Evolutionary conservation across 1,140 invertebrate genomes (phyloP), one percentile per base, ranked within the genome.

Genomic region (Drosophila watanabei): DNA sequence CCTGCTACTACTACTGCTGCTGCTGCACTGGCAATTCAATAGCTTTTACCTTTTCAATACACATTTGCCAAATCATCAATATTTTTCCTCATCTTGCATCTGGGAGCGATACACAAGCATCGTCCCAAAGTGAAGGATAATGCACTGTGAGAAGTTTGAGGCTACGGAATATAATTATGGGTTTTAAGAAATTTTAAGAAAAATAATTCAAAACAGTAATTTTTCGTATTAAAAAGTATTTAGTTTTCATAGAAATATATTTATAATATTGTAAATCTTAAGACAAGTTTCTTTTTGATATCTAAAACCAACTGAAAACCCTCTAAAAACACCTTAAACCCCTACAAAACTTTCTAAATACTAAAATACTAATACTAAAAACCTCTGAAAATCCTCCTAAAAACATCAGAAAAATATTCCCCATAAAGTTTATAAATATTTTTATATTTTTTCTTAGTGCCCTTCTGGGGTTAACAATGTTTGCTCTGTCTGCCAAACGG

Each of bases 11-110:
- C 63, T 71, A 64, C 57, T 65, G 61, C 14, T 71, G 61, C 63
- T 71, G 68, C 57, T 71, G 79, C 77, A 80, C 58, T 39, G 70
- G 77, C 78, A 84, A 89, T 77, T 86, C 81, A 90, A 90, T 90
- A 82, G 82, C 79, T 90, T 61, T 69, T 64, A 70, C 71, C 75
- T 82, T 82, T 88, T 86, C 71, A 77, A 80, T 82, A 73, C 75
- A 79, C 82, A 89, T 89, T 89, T 89, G 86, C 68, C 82, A 89
- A 90, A 89, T 89, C 86, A 89, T 89, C 86, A 90, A 90, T 82
- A 89, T 90, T 71, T 82, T 80, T 90, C 57, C 37, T 59, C 73
- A 60, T 68, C 63, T 46, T 61, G 57, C 85, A 85, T 72, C 65
- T 59, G 66, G 79, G 57, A 81, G 65, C 43, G 65, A 48, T 77